phyloP scores from a whole-genome alignment of 2,113 vertebrate species.

The Perognathus longimembris region DNA sequence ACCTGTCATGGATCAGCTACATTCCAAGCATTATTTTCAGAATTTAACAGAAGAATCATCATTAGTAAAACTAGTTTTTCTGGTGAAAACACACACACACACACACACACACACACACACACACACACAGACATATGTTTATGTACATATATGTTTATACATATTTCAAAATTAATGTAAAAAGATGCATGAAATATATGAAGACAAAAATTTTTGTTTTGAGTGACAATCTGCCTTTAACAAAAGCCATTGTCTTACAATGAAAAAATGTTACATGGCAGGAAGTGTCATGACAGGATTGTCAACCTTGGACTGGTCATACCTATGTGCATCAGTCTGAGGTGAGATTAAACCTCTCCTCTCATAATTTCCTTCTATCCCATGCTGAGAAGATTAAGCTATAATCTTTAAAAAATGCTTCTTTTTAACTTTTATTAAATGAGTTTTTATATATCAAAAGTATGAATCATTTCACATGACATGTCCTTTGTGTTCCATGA shows the following conservation, averaged over 20 bases:
- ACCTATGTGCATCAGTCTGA: no score
- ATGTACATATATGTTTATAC: no score
- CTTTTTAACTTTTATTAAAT: slow-evolving; percentile 13
- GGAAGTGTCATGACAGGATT: neutral
- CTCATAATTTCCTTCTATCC: neutral
- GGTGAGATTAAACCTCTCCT: neutral
- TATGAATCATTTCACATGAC: neutral
- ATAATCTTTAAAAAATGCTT: neutral
- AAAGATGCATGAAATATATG: neutral
- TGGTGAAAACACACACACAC: neutral
- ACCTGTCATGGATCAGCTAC: neutral
- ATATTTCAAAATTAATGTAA: neutral
- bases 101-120: no score
- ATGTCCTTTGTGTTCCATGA: neutral
- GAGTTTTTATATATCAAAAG: neutral
- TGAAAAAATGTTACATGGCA: neutral
- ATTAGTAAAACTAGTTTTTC: neutral
- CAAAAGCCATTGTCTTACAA: neutral
- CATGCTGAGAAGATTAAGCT: neutral
- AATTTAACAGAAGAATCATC: neutral
- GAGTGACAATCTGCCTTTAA: neutral
- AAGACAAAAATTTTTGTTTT: neutral
- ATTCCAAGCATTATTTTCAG: neutral
- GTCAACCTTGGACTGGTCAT: no score
- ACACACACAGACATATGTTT: no score